phyloP scores from a whole-genome alignment of 2,113 vertebrate genomes.

The Arvicanthis niloticus region DNA sequence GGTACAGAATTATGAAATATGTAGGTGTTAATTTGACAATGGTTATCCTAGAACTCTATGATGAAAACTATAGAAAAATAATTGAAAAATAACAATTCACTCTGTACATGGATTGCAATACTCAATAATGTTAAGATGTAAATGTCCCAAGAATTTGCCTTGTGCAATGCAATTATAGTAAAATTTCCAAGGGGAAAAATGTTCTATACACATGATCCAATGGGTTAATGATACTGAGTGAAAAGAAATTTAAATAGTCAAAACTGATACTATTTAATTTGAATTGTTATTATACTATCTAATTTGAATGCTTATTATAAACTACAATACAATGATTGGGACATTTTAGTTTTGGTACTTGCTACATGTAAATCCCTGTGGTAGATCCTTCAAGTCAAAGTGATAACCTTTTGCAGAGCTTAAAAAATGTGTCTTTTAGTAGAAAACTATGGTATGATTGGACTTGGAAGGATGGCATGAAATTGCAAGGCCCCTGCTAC shows the following conservation, averaged over 20 bases:
- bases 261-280: background rate
- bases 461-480: background rate
- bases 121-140: background rate
- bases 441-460: background rate
- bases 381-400: background rate
- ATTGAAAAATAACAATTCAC: background rate
- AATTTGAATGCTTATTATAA: background rate
- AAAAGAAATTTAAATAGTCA: background rate
- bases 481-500: too few relatives aligned
- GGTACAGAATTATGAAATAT: background rate
- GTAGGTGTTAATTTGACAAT: background rate
- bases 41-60: background rate
- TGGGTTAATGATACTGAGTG: background rate
- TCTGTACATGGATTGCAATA: background rate
- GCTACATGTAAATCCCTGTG: background rate
- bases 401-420: background rate
- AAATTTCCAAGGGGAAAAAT: background rate
- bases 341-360: background rate
- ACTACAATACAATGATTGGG: background rate
- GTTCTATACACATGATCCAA: background rate
- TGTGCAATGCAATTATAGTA: background rate
- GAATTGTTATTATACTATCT: background rate
- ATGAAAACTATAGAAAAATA: background rate
- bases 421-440: background rate
- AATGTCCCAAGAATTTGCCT: background rate